Base-by-base conservation (phyloP, 2,113 vertebrate species). In the Collichthys lucidus region DNA sequence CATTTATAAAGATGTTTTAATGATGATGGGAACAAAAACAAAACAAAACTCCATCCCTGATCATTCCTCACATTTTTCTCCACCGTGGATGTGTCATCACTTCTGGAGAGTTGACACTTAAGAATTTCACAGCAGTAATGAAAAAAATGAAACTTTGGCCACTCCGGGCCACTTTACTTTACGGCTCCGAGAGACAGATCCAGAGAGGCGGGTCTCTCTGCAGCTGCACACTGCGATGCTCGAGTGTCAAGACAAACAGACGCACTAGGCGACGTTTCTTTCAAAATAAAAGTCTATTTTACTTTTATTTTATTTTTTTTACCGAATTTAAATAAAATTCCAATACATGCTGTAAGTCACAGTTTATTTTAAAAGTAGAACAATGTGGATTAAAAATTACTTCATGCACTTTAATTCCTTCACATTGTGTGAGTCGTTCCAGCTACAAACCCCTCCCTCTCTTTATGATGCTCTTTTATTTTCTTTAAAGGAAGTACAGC, bases 221-320 rank as follows among this genome's bases (percentile, higher is more conserved):
- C 4, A 22, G 11, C 24, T 46, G 35, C 68, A 77, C 12, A 4
- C 84, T 79, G 78, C 59, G 22, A 68, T 22, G 46, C 56, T 12
- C 50, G 11, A 8, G 24, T 64, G 44, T 63, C 56, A 46, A 88
- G 24, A 16, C n/a, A 3, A 12, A 4, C 40, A 15, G 0, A 75
- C 26, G 10, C 4, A 4, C 47, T 0, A 12, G 15, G 19, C 0
- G 1, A 5, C 2, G 0, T 0, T 24, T 0, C 49, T 79, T 87
- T 85, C 87, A 89, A 85, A 83, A 81, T 87, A 91, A 91, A 87
- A 89, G 8, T 31, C 35, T 35, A 35, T 35, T 35, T 35, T 35
- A 35, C 6, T 8, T 35, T 35, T 35, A 8, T 8, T 40, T 40
- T 35, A 35, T 35, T 35, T 35, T 35, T 40, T 35, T 0, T 0